Evolutionary conservation across 2,797 vertebrate genomes (phyloP).

Genomic region (Leucoraja ocellata): DNA sequence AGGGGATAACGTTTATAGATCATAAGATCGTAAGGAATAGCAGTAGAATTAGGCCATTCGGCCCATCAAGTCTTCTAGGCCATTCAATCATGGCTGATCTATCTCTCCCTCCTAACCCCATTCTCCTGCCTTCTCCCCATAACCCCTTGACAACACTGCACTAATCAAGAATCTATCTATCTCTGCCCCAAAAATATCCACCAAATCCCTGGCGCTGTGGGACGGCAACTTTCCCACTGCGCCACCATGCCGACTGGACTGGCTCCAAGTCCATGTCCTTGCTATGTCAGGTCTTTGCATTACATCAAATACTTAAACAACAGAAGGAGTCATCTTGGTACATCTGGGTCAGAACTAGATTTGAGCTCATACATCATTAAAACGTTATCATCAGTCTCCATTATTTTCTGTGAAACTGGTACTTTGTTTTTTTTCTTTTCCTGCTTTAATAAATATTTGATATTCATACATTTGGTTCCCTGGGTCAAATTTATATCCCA

Average conservation of each 20-base stretch:
- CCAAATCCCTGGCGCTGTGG: too few relatives aligned
- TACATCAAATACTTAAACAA: constrained; percentile 24
- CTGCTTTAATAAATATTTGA: constrained; percentile 31
- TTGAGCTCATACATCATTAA: neutral
- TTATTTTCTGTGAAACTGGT: constrained; percentile 2
- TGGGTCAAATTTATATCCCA: neutral
- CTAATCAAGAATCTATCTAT: too few relatives aligned
- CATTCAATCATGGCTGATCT: too few relatives aligned
- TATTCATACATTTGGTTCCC: neutral
- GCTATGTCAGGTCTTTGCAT: neutral
- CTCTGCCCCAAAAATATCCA: too few relatives aligned
- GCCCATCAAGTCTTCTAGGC: too few relatives aligned
- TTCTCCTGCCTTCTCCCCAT: too few relatives aligned
- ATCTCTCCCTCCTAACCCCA: too few relatives aligned
- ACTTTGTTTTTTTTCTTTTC: constrained; percentile 26
- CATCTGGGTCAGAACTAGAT: neutral
- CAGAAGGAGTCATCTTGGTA: neutral
- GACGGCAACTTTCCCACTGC: too few relatives aligned
- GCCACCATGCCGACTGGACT: neutral
- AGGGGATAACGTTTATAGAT: too few relatives aligned
- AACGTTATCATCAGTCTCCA: constrained; percentile 23
- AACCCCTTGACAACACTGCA: too few relatives aligned
- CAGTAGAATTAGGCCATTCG: too few relatives aligned
- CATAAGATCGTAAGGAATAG: too few relatives aligned
- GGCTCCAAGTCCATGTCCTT: neutral